These are phyloP conservation scores for Hypotaenidia okinawae DNA, from an alignment of 2,797 vertebrate species.

Conservation along the genomic window DNA sequence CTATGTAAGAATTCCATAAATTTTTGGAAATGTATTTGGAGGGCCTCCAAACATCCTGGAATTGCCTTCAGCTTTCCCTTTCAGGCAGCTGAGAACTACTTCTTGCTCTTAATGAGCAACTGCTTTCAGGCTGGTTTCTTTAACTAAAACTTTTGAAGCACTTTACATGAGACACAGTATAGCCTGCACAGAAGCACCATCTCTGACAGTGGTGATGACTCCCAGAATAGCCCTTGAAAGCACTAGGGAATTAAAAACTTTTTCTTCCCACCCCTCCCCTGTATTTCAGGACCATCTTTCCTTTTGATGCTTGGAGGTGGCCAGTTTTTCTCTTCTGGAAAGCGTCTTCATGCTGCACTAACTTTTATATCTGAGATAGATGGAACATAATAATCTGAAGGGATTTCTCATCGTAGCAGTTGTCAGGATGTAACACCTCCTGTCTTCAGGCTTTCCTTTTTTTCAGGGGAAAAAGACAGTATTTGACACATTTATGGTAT, in stretches of 20 bases:
- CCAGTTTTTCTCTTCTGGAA: not conserved
- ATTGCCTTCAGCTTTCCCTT: not conserved
- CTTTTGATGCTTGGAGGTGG: not conserved
- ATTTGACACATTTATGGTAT: not conserved
- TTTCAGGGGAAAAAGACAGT: not conserved
- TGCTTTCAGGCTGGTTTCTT: not conserved
- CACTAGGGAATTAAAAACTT: not conserved
- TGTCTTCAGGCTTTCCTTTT: not conserved
- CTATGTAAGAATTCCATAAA: not conserved
- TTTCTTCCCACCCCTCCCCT: rapidly evolving
- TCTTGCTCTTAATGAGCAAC: not conserved
- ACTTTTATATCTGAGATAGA: not conserved
- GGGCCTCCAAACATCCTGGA: not conserved
- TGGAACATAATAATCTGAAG: not conserved
- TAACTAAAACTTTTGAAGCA: not conserved
- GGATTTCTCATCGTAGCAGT: not conserved
- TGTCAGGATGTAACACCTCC: not conserved
- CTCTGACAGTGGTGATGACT: not conserved
- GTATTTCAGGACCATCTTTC: not conserved
- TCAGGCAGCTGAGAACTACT: not conserved
- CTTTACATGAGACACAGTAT: not conserved
- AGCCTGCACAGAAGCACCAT: not conserved
- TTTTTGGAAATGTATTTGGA: not conserved
- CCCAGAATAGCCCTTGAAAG: not conserved
- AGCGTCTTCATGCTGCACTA: not conserved